These are phyloP conservation scores for Battus philenor DNA, from an alignment of 1,140 invertebrate species.

Conservation along the genomic window DNA sequence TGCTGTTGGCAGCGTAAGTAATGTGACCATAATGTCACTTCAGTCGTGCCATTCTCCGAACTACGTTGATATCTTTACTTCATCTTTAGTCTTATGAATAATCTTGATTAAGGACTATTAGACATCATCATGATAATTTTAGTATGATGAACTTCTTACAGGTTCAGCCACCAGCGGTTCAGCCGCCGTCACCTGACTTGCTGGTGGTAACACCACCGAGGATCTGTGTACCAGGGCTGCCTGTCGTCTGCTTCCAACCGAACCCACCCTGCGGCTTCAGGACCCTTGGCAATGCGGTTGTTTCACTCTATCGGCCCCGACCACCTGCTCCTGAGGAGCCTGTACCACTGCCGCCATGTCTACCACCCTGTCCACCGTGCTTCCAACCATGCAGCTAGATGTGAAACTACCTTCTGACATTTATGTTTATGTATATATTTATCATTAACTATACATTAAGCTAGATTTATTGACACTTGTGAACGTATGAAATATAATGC, in stretches of 20 bases:
- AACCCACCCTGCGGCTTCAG: constrained; percentile 34
- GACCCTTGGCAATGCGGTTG: constrained; percentile 28
- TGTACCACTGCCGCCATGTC: constrained; percentile 8
- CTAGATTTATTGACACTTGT: constrained; percentile 38
- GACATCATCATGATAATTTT: neutral
- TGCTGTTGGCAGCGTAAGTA: no score
- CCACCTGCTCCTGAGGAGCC: constrained; percentile 10
- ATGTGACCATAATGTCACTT: no score
- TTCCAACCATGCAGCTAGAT: constrained; percentile 20
- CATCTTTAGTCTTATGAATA: no score
- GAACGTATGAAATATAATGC: constrained; percentile 35
- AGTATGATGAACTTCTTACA: constrained; percentile 20
- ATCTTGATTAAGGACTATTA: neutral
- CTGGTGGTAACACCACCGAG: constrained; percentile 38
- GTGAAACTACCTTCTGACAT: neutral
- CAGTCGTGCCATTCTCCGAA: neutral
- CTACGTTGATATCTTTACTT: no score
- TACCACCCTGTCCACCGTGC: constrained; percentile 11
- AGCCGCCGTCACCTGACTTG: constrained; percentile 29
- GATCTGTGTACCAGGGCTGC: constrained; percentile 40
- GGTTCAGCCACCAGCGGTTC: constrained; percentile 37
- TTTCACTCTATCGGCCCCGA: constrained; percentile 17
- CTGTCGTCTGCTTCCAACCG: constrained; percentile 43
- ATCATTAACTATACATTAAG: constrained; percentile 27
- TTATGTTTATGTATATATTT: constrained; percentile 18